Evolutionary conservation across 2,113 vertebrate genomes (phyloP).

Genomic region (Myrmecobius fasciatus): DNA sequence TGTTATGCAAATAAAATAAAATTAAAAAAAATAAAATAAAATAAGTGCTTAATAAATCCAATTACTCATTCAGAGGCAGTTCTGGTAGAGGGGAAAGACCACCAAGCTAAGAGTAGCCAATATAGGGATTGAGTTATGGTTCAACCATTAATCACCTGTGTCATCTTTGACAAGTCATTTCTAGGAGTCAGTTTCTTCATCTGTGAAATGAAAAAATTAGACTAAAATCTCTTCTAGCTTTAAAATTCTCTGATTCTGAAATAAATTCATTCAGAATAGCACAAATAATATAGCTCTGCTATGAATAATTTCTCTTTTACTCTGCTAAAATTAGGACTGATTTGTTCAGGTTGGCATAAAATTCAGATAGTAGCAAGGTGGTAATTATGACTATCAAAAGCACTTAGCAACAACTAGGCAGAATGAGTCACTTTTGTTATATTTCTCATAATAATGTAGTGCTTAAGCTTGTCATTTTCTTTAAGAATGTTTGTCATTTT

Average conservation of each 20-base stretch:
- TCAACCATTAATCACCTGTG: neutral
- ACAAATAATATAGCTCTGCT: neutral
- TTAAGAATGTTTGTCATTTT: slow-evolving; percentile 26
- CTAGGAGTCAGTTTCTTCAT: neutral
- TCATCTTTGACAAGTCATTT: neutral
- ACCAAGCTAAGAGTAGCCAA: neutral
- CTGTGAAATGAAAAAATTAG: neutral
- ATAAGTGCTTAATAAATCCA: neutral
- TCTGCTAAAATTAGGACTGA: slow-evolving; percentile 47
- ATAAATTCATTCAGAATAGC: slow-evolving; percentile 30
- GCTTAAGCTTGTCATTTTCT: slow-evolving; percentile 47
- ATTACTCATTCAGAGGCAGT: neutral
- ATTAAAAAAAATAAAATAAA: no score
- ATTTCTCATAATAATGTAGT: slow-evolving; percentile 37
- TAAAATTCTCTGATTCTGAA: neutral
- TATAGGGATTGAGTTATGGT: neutral
- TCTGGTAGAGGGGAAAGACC: neutral
- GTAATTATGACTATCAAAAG: neutral
- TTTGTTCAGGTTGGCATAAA: neutral
- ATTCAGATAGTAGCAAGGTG: slow-evolving; percentile 11
- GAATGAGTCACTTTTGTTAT: slow-evolving; percentile 39
- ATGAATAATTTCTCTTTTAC: slow-evolving; percentile 16
- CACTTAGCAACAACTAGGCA: slow-evolving; percentile 14
- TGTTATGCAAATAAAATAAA: no score
- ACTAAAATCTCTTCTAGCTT: neutral